Conservation (phyloP, 1,140 invertebrate genomes). For the Drusus annulatus region DNA sequence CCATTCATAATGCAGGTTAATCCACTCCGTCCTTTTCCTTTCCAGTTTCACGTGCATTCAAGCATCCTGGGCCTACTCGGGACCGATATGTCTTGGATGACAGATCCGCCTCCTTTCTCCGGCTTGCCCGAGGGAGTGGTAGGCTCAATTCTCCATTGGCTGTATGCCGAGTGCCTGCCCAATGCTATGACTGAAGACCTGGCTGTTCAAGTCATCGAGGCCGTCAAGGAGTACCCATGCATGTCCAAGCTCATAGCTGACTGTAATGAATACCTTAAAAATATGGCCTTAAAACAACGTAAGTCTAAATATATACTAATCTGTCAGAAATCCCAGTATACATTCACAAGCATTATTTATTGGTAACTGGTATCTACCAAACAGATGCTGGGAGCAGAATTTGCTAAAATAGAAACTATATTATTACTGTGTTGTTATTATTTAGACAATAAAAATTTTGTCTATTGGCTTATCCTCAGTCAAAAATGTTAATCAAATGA, state of each 20-base stretch:
- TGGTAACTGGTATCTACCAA: too few relatives aligned
- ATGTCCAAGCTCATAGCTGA: conserved; percentile 70
- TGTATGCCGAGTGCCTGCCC: conserved; percentile 76
- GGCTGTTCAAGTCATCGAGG: conserved; percentile 69
- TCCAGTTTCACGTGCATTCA: conserved; percentile 75
- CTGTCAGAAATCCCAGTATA: too few relatives aligned
- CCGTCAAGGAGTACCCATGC: conserved; percentile 65
- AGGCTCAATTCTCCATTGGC: conserved; percentile 72
- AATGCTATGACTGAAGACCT: conserved; percentile 69
- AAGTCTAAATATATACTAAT: conserved; percentile 59
- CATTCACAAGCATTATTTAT: background rate
- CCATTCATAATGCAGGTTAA: too few relatives aligned
- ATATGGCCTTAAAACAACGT: conserved; percentile 75
- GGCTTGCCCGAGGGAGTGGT: conserved; percentile 72
- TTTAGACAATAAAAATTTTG: too few relatives aligned
- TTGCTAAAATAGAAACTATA: too few relatives aligned
- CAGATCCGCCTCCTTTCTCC: conserved; percentile 67
- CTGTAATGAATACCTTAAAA: conserved; percentile 74
- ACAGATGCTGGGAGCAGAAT: too few relatives aligned
- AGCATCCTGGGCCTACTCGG: conserved; percentile 71
- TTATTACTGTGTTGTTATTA: too few relatives aligned
- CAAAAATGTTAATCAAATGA: too few relatives aligned
- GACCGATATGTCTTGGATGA: conserved; percentile 70
- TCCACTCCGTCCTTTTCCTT: background rate
- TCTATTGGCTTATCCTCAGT: too few relatives aligned